Evolutionary conservation across 2,888 invertebrate species (phyloP).

Genomic region (Amaurobius ferox): DNA sequence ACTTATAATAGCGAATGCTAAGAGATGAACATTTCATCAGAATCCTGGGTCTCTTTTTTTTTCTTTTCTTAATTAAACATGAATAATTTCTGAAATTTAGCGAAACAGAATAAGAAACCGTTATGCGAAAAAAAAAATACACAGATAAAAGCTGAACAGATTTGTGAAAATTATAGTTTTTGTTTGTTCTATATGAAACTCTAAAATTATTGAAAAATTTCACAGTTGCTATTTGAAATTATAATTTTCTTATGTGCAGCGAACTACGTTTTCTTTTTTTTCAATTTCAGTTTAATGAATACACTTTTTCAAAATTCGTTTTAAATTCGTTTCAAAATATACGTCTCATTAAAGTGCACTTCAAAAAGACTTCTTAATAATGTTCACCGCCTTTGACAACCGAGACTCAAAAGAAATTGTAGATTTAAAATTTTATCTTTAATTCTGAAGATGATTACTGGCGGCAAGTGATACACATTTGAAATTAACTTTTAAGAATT

Average conservation of each 20-base stretch:
- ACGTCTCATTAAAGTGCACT: conserved; percentile 20
- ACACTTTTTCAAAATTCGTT: background rate
- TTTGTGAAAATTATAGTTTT: too few species aligned
- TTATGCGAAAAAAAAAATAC: too few species aligned
- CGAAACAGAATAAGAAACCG: background rate
- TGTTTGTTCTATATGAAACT: too few species aligned
- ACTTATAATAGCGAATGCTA: background rate
- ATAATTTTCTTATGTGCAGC: too few species aligned
- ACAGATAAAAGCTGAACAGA: too few species aligned
- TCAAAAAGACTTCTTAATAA: conserved; percentile 53
- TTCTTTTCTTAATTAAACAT: background rate
- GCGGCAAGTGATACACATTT: background rate
- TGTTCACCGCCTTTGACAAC: conserved; percentile 36
- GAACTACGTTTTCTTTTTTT: too few species aligned
- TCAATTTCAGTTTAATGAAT: conserved; percentile 10
- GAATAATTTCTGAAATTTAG: background rate
- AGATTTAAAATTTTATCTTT: conserved; percentile 10
- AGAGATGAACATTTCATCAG: background rate
- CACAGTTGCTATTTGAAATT: too few species aligned
- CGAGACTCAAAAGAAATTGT: conserved; percentile 15
- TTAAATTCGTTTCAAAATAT: background rate
- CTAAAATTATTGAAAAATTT: too few species aligned
- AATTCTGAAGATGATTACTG: conserved; percentile 8
- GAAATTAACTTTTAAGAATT: background rate
- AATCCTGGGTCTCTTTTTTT: background rate